Percentiles rank a stretch among this genome's conserved stretches.
Evolutionary conservation across 2,797 vertebrate species (phyloP).

Genomic region (Apogon talboti): DNA sequence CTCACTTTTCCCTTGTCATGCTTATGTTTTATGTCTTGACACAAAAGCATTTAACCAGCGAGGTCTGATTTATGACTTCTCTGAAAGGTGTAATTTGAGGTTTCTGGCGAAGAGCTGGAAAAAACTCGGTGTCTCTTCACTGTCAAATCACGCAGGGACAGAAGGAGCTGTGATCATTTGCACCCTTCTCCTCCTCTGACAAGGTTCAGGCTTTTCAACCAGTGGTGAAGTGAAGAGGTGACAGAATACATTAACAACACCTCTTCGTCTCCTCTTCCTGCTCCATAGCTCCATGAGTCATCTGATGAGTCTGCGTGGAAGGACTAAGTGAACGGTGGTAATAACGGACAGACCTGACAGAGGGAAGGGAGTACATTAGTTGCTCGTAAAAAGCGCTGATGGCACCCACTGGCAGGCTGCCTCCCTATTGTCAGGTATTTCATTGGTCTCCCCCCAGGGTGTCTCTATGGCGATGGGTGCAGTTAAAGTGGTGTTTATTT

Average conservation of each 20-base stretch:
- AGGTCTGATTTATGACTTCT: conserved; percentile 69
- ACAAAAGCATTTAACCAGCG: conserved; percentile 70
- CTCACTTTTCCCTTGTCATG: conserved; percentile 53
- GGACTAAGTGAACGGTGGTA: conserved; percentile 21
- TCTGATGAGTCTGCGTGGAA: conserved; percentile 37
- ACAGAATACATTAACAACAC: conserved; percentile 41
- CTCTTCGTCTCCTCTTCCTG: conserved; percentile 24
- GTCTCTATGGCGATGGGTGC: conserved; percentile 52
- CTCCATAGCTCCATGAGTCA: conserved; percentile 39
- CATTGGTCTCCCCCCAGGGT: conserved; percentile 41
- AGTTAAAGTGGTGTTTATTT: conserved; percentile 70
- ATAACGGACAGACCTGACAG: conserved; percentile 49
- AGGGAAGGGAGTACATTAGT: conserved; percentile 62
- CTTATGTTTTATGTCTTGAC: conserved; percentile 65
- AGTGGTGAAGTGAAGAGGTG: conserved; percentile 28
- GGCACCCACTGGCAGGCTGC: conserved; percentile 46
- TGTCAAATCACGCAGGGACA: conserved; percentile 48
- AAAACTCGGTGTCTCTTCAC: conserved; percentile 31
- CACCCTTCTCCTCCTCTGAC: conserved; percentile 17
- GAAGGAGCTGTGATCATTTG: conserved; percentile 23
- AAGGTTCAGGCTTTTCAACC: conserved; percentile 38
- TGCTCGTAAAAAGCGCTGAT: conserved; percentile 59
- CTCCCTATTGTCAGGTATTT: conserved; percentile 48
- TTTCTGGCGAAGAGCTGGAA: conserved; percentile 45
- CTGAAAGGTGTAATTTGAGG: conserved; percentile 75